Percentiles rank a stretch among this genome's conserved stretches.
phyloP scores from a whole-genome alignment of 2,797 vertebrate species.

The Anomalospiza imberbis region DNA sequence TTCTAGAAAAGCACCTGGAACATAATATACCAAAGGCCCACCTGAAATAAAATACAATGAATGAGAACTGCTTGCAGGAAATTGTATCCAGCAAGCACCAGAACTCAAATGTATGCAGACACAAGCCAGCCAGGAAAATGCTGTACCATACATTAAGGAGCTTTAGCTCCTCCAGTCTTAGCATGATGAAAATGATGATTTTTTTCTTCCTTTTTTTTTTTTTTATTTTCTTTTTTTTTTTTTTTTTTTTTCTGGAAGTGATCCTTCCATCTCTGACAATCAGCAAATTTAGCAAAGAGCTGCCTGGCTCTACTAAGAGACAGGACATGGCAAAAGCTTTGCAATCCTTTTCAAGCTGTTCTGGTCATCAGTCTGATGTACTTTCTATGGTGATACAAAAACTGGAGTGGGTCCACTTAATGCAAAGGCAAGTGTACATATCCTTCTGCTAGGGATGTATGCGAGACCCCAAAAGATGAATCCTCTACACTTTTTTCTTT shows the following conservation, averaged over 20 bases:
- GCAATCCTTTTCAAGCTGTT: neutral
- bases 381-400: neutral
- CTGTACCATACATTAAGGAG: neutral
- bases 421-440: neutral
- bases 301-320: neutral
- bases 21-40: conserved; percentile 38
- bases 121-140: neutral
- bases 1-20: conserved; percentile 56
- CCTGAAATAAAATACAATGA: conserved; percentile 20
- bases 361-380: neutral
- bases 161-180: neutral
- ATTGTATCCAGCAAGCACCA: neutral
- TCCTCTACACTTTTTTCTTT: neutral
- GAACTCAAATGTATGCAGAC: neutral
- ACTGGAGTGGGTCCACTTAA: neutral
- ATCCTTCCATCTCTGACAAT: neutral
- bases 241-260: neutral
- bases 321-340: neutral
- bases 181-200: neutral
- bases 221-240: no score
- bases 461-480: neutral
- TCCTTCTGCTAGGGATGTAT: neutral
- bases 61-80: conserved; percentile 19
- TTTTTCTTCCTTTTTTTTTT: neutral
- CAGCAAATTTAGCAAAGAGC: neutral